Base-by-base conservation (phyloP, 2,888 invertebrate species). In the Eupithecia vulgata region DNA sequence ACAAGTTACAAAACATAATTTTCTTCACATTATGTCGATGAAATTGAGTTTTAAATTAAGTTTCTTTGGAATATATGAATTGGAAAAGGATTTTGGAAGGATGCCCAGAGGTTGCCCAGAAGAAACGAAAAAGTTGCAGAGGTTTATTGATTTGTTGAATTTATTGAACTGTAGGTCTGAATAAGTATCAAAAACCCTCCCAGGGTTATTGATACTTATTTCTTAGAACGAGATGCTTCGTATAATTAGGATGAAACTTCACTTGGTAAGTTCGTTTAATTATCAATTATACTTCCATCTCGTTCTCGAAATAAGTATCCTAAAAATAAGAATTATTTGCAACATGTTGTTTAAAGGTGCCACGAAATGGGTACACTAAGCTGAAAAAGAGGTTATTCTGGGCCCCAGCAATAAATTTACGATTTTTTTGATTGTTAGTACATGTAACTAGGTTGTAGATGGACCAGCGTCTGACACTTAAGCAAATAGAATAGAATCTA, bases 1-100 rank as follows among this genome's bases (percentile, higher is more conserved):
- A 62, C 34, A 70, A 70, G 30, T 70, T 37, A 35, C 6, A 35
- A 30, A 68, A 68, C 8, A 61, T 61, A 25, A 57, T 57, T 37
- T 67, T 67, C 25, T 67, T 30, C 13, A 65, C 70, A 40, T 30
- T 40, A 40, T 34, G 57, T 65, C 40, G 57, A 5, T 59, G n/a
- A 57, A 66, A 59, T 71, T 42, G 42, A 42, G 70, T 59, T 71
- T 59, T 37, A 34, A 5, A 34, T 10, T 34, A 61, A 17, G 7
- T 34, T 34, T 61, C 15, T 17, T 17, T 30, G 3, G 34, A 34
- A 61, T 34, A 61, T 57, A 61, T 17, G 61, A 61, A 34, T 17
- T 30, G 61, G 61, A 61, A 61, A 61, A 34, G 61, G 3, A 61
- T 3, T 61, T 17, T 45, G 45, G 25, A 12, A 57, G 25, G 42